Evolutionary conservation across 2,888 invertebrate species (phyloP), one percentile per base, ranked within the genome.

Genomic region (Auanema sp.): DNA sequence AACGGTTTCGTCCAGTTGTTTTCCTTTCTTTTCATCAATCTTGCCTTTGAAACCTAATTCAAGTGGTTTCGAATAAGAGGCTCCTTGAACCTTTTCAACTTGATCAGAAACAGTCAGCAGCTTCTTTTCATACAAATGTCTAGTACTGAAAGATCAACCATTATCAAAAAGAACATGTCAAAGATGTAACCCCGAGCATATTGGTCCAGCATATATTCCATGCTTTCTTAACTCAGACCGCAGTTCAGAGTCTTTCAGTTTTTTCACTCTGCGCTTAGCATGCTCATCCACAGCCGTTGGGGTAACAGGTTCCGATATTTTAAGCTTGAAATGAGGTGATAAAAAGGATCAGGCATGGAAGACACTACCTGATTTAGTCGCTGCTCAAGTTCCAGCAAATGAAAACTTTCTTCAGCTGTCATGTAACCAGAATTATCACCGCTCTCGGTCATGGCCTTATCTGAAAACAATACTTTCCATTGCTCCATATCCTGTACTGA

Each of bases 61-160:
- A 14, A 60, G 33, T 33, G 58, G 63, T 33, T 53, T 51, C 16
- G 60, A 56, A 42, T 56, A 60, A 10, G 56, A 24, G 51, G 25
- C 64, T 66, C 65, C 14, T 54, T 43, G 24, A 1, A 54, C 58
- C 12, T 11, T 44, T 0, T 43, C 43, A 16, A 21, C 18, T 18
- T 49, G 44, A 23, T 53, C 54, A 21, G 16, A 16, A 4, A 53
- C 68, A 14, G 44, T 56, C 14, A 74, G 50, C 56, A 79, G 58
- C 60, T 75, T 75, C 53, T 72, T 69, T 61, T 79, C 79, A 53
- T 77, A 79, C 1, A 79, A 25, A 33, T 59, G 49, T 42, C 79
- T 63, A 11, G 69, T 78, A 18, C 69, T 62, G 47, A 25, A 62
- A 11, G 54, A 8, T 33, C 33, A 33, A 8, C 33, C 3, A 18